These are phyloP conservation scores for Tetraneura akinire DNA, from an alignment of 1,140 invertebrate species.

Conservation along the genomic window DNA sequence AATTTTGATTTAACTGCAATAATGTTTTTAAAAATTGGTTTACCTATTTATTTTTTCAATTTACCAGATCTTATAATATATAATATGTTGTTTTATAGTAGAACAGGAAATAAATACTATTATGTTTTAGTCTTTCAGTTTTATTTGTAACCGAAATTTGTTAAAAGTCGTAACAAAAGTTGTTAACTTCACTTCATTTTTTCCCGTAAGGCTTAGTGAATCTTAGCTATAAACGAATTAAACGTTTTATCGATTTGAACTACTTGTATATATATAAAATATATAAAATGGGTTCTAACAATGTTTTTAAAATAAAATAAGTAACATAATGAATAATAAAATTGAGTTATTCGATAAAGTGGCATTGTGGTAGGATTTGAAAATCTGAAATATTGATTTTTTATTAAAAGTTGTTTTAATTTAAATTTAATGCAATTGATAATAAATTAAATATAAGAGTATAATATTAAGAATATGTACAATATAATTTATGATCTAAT, in stretches of 20 bases:
- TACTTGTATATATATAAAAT: not conserved
- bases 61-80: too few relatives aligned
- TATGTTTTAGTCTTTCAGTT: not conserved
- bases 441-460: too few relatives aligned
- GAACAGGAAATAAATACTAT: too few relatives aligned
- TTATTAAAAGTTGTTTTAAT: too few relatives aligned
- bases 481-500: too few relatives aligned
- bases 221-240: conserved; percentile 16
- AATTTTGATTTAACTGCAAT: too few relatives aligned
- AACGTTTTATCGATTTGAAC: conserved; percentile 9
- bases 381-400: too few relatives aligned
- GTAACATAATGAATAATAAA: not conserved
- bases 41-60: too few relatives aligned
- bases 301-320: conserved; percentile 7
- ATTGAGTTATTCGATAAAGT: not conserved
- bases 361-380: not conserved
- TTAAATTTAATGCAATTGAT: too few relatives aligned
- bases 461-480: too few relatives aligned
- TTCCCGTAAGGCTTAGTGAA: not conserved
- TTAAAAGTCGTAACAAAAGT: not conserved
- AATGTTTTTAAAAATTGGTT: too few relatives aligned
- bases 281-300: not conserved
- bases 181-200: not conserved
- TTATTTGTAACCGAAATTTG: not conserved
- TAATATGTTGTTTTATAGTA: too few relatives aligned